A percentile compares a stretch with the other conserved stretches of the same genome.
Evolutionary conservation across 1,140 invertebrate species (phyloP).

Genomic region (Hycleus cichorii): DNA sequence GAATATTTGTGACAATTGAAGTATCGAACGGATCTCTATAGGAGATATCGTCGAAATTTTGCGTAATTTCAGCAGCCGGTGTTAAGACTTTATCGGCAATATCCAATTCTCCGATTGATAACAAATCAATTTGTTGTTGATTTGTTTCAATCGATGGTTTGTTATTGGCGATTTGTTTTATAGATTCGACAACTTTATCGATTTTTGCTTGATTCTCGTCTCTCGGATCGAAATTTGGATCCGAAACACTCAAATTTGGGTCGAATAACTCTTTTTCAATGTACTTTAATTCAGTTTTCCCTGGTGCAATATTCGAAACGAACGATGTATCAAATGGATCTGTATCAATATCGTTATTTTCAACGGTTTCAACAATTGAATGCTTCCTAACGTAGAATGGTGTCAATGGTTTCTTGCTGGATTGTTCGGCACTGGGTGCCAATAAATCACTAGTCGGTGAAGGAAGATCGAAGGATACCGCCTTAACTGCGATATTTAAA

Average conservation of each 20-base stretch:
- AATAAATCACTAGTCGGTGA: conserved; percentile 42
- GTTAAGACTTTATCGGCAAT: conserved; percentile 52
- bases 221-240: conserved; percentile 54
- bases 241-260: conserved; percentile 39
- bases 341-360: conserved; percentile 44
- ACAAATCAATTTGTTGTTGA: conserved; percentile 46
- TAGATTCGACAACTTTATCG: conserved; percentile 33
- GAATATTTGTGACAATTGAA: conserved; percentile 62
- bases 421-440: conserved; percentile 40
- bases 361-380: conserved; percentile 46
- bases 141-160: conserved; percentile 18
- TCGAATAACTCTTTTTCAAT: conserved; percentile 56
- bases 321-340: conserved; percentile 65
- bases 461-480: conserved; percentile 62
- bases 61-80: conserved; percentile 42
- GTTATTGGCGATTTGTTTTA: conserved; percentile 28
- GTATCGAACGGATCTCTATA: conserved; percentile 75
- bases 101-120: conserved; percentile 49
- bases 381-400: conserved; percentile 63
- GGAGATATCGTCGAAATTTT: conserved; percentile 39
- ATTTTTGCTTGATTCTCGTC: conserved; percentile 38
- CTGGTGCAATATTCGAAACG: conserved; percentile 47
- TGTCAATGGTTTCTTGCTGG: conserved; percentile 61
- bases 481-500: conserved; percentile 48
- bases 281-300: conserved; percentile 53